A percentile compares a stretch with the other conserved stretches of the same genome.
These are phyloP conservation scores for Steatocranus sp. DNA, from an alignment of 2,797 vertebrate species.

Conservation along the genomic window DNA sequence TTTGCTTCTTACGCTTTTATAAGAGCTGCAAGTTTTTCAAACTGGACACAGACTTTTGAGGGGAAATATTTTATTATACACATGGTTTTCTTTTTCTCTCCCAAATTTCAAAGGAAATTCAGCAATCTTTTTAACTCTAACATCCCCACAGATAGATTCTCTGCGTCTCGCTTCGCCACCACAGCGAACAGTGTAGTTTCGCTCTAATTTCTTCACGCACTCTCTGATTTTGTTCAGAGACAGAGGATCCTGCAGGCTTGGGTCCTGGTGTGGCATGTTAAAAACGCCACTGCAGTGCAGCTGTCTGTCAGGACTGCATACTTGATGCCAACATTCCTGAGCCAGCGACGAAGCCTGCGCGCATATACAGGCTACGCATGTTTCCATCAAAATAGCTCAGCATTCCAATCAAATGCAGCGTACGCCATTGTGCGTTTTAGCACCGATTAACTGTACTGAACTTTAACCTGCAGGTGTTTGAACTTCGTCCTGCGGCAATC, in stretches of 20 bases:
- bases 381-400: slow-evolving; percentile 82
- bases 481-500: background rate
- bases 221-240: slow-evolving; percentile 66
- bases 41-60: background rate
- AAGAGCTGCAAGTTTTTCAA: background rate
- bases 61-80: background rate
- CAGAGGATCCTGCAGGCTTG: slow-evolving; percentile 71
- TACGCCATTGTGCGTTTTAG: background rate
- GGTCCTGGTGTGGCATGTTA: slow-evolving; percentile 76
- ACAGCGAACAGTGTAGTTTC: background rate
- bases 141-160: background rate
- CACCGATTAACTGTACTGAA: background rate
- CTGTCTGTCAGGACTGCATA: slow-evolving; percentile 86
- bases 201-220: background rate
- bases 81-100: background rate
- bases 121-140: background rate
- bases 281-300: slow-evolving; percentile 88
- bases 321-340: slow-evolving; percentile 89
- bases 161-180: background rate
- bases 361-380: slow-evolving; percentile 72
- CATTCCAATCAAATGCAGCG: slow-evolving; percentile 71
- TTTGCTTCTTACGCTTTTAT: background rate
- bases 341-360: slow-evolving; percentile 85
- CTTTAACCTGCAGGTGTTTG: background rate
- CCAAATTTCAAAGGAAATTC: background rate